phyloP scores from a whole-genome alignment of 2,113 vertebrate genomes.

The Tangachromis dhanisi region DNA sequence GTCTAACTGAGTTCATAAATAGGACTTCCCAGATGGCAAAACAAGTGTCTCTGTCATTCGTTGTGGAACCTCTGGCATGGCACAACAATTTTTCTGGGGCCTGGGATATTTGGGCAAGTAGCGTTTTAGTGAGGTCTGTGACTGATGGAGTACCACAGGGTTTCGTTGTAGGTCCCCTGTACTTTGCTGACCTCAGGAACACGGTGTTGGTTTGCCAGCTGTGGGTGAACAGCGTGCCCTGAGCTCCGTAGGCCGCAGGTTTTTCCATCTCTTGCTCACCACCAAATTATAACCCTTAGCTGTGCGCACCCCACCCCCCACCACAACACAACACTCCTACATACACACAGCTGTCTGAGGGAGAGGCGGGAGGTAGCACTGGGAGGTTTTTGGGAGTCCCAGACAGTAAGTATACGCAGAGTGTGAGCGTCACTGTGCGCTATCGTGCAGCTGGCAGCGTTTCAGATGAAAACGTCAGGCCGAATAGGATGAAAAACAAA shows the following conservation, averaged over 20 bases:
- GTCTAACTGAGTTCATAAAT: conserved; percentile 8
- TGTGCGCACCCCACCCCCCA: conserved; percentile 21
- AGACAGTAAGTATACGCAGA: conserved; percentile 15
- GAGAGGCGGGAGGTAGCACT: conserved; percentile 28
- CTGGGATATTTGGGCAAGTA: background rate
- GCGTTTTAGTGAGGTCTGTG: conserved; percentile 30
- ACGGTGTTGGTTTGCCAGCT: conserved; percentile 50
- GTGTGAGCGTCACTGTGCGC: conserved; percentile 31
- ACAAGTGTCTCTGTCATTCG: conserved; percentile 1
- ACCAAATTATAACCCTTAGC: conserved; percentile 59
- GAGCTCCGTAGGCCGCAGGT: conserved; percentile 30
- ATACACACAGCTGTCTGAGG: conserved; percentile 54
- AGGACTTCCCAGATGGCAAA: conserved; percentile 19
- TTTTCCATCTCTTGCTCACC: conserved; percentile 52
- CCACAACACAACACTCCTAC: conserved; percentile 45
- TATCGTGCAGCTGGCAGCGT: conserved; percentile 11
- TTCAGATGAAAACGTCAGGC: conserved; percentile 26
- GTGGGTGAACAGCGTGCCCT: conserved; percentile 46
- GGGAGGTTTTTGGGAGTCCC: conserved; percentile 23
- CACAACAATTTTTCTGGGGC: background rate
- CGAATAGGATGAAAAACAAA: background rate
- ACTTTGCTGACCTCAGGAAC: conserved; percentile 64
- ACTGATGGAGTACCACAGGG: conserved; percentile 48
- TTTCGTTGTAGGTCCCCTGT: conserved; percentile 35
- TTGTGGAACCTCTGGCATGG: background rate